Evolutionary conservation across 2,797 vertebrate species (phyloP).

Genomic region (Alectoris magna): DNA sequence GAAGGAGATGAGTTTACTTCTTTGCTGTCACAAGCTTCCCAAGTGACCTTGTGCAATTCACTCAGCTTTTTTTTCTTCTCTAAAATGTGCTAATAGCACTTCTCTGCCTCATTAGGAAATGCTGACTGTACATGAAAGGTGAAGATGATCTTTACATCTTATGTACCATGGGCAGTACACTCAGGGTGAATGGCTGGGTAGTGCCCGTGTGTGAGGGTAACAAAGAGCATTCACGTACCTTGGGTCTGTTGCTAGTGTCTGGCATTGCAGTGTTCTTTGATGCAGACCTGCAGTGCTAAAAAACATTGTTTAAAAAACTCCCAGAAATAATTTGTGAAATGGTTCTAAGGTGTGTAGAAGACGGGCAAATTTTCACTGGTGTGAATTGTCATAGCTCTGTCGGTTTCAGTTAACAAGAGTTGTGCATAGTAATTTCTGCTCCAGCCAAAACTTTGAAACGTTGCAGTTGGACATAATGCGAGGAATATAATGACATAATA

Average conservation of each 20-base stretch:
- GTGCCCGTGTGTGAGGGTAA: background rate
- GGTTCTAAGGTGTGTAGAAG: background rate
- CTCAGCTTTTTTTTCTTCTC: background rate
- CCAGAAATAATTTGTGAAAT: background rate
- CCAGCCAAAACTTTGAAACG: constrained; percentile 15
- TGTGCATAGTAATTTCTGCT: background rate
- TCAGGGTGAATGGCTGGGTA: background rate
- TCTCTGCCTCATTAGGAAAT: background rate
- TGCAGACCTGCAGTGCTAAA: background rate
- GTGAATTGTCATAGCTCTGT: background rate
- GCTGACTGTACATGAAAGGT: background rate
- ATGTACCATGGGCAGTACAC: background rate
- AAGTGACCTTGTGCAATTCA: background rate
- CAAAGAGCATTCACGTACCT: background rate
- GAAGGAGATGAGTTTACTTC: background rate
- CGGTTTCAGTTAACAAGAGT: background rate
- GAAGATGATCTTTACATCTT: background rate
- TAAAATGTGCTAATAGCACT: background rate
- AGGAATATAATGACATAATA: no score
- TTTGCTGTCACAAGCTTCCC: background rate
- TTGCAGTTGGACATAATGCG: constrained; percentile 4
- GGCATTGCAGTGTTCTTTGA: background rate
- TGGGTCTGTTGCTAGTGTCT: background rate
- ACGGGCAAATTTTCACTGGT: background rate
- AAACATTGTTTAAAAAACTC: background rate